Base-by-base conservation (phyloP, 2,797 vertebrate genomes). In the Antrozous pallidus region DNA sequence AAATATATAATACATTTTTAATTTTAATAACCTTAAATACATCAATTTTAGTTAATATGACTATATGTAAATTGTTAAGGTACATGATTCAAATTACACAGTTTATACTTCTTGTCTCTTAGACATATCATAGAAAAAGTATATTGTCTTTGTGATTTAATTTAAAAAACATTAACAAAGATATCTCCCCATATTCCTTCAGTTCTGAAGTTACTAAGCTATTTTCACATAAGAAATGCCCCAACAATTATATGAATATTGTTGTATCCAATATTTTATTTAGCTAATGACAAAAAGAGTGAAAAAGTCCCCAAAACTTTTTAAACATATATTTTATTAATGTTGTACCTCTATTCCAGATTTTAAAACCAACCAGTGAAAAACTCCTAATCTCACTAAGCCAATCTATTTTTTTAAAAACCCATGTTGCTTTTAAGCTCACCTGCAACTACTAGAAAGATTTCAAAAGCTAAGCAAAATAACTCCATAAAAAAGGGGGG, bases 401-500 rank as follows among this genome's bases (percentile, higher is more conserved):
- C 22, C 47, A 94, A 36, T 14, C 26, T 61, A 61, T 40, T 81
- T 54, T 67, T 63, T 74, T 56, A n/a, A n/a, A 9, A 90, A 83
- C 31, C 4, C 22, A 56, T 81, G 22, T 58, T 69, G 45, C 67
- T 90, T 87, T 8, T 75, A 84, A 90, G n/a, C 18, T 77, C 40
- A 81, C 84, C 69, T 51, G 9, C 71, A 74, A 91, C 12, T 79
- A 40, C n/a, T 84, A 49, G 75, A 93, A 92, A 75, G 36, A 93
- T 91, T 74, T 94, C 74, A 93, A 94, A 95, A 91, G 77, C 56
- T 91, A 75, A 93, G 40, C 51, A 67, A 92, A 95, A 84, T 58
- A 93, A 81, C 26, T 65, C 8, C 24, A 63, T 80, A 80, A 88
- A 82, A 5, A 87, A 8, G 49, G 24, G 51, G 86, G 63, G 51